A percentile compares a stretch with the other conserved stretches of the same genome.
Evolutionary conservation across 2,797 vertebrate species (phyloP).

Genomic region (Acipenser transmontanus): DNA sequence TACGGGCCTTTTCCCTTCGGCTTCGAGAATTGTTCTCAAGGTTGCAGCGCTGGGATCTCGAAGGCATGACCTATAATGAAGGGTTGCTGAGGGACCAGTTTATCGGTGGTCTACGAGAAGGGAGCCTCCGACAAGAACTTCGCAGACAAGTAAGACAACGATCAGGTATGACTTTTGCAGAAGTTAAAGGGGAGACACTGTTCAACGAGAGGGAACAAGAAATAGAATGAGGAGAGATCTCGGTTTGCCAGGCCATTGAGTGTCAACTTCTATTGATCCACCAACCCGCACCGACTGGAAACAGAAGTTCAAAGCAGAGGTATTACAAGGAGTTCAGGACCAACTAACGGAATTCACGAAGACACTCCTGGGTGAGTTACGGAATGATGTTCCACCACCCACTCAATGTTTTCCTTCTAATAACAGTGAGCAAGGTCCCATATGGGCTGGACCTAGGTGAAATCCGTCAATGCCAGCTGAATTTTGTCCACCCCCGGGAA

Average conservation of each 20-base stretch:
- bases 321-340: background rate
- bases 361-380: background rate
- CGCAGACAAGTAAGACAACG: too few species aligned
- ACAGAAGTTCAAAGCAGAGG: background rate
- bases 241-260: background rate
- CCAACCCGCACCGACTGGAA: background rate
- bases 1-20: constrained; percentile 1
- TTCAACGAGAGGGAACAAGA: background rate
- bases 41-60: too few species aligned
- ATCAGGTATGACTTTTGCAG: background rate
- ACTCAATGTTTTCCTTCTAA: too few species aligned
- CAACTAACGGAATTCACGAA: background rate
- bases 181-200: background rate
- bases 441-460: too few species aligned
- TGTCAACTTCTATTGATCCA: background rate
- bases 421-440: too few species aligned
- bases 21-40: background rate
- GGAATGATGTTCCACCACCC: background rate
- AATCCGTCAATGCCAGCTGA: background rate
- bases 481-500: background rate
- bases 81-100: too few species aligned
- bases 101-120: too few species aligned
- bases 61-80: too few species aligned
- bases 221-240: background rate
- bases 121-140: too few species aligned